Percentiles rank a stretch among this genome's conserved stretches.
Conservation (phyloP, 2,113 vertebrate species). For the Tupaia chinensis region DNA sequence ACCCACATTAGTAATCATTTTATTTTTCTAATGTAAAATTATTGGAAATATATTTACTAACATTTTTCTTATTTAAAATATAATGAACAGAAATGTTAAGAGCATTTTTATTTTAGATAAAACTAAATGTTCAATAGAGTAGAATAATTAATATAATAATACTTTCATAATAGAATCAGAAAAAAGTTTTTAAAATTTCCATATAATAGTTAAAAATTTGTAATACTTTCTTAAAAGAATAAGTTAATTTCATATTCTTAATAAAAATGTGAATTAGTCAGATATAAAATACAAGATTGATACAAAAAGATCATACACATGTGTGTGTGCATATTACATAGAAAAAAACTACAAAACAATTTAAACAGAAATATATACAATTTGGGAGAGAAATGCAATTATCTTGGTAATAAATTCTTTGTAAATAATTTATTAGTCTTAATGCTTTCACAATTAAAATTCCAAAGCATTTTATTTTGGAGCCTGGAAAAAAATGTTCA, state of each 20-base stretch:
- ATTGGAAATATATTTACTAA: neutral
- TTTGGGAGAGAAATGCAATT: neutral
- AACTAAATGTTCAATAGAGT: neutral
- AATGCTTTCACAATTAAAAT: neutral
- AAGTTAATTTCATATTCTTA: neutral
- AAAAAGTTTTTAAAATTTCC: neutral
- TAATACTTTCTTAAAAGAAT: slow-evolving; percentile 1
- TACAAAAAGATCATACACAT: neutral
- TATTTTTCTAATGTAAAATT: neutral
- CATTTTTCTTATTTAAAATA: neutral
- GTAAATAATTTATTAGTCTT: slow-evolving; percentile 15
- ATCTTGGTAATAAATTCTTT: neutral
- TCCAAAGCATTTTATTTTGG: neutral
- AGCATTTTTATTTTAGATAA: neutral
- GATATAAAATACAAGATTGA: neutral
- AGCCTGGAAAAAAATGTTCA: neutral
- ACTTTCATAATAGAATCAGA: neutral
- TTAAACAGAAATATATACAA: slow-evolving; percentile 16
- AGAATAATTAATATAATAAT: neutral
- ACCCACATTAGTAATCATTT: neutral
- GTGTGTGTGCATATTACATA: neutral
- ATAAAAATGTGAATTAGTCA: neutral
- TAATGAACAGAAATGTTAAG: neutral
- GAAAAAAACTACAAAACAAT: neutral
- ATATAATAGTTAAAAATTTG: neutral